phyloP scores from a whole-genome alignment of 1,140 invertebrate genomes.

The Fopius arisanus region DNA sequence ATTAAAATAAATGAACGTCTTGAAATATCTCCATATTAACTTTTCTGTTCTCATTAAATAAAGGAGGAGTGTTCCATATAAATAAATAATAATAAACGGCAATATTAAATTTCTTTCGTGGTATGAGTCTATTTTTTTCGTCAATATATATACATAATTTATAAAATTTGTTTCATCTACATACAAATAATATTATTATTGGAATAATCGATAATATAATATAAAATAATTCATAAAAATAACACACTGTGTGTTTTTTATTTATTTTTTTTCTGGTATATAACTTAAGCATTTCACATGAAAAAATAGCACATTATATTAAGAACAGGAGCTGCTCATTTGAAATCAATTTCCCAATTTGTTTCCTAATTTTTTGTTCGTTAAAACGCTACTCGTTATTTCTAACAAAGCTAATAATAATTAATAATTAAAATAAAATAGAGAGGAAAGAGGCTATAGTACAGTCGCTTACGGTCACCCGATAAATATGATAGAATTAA shows the following conservation, averaged over 20 bases:
- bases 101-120: slow-evolving; percentile 6
- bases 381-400: neutral
- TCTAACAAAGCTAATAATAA: neutral
- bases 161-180: slow-evolving; percentile 39
- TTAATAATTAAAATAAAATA: slow-evolving; percentile 9
- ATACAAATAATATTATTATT: slow-evolving; percentile 48
- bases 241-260: slow-evolving; percentile 36
- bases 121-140: slow-evolving; percentile 46
- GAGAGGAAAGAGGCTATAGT: slow-evolving; percentile 15
- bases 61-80: too few relatives aligned
- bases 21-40: neutral
- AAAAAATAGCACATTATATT: slow-evolving; percentile 45
- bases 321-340: neutral
- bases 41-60: too few relatives aligned
- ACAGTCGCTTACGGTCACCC: neutral
- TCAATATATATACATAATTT: slow-evolving; percentile 55
- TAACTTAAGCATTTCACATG: slow-evolving; percentile 39
- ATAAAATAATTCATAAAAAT: slow-evolving; percentile 39
- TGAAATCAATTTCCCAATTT: neutral
- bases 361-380: neutral
- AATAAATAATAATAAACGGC: neutral
- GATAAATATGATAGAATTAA: slow-evolving; percentile 19
- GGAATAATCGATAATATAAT: slow-evolving; percentile 36
- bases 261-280: slow-evolving; percentile 2
- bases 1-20: neutral